Percentiles rank a stretch among this genome's conserved stretches.
Evolutionary conservation across 2,888 invertebrate species (phyloP).

Genomic region (Myopa tessellatipennis): DNA sequence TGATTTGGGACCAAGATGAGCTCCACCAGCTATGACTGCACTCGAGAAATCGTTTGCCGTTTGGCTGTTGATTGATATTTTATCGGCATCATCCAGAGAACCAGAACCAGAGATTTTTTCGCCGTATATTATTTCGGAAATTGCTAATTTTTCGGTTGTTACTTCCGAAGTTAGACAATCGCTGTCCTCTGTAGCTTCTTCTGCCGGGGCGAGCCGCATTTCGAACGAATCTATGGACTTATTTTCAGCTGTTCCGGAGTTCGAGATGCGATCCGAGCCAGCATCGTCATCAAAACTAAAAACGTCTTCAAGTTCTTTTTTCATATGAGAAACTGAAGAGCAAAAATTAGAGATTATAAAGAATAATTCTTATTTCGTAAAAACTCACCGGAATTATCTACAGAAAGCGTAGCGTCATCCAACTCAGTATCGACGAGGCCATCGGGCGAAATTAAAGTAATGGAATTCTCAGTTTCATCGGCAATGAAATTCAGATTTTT

Average conservation of each 20-base stretch:
- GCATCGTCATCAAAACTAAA: slow-evolving; percentile 76
- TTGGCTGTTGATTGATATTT: slow-evolving; percentile 60
- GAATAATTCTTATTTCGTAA: too few relatives aligned
- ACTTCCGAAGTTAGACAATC: slow-evolving; percentile 65
- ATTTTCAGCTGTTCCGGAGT: slow-evolving; percentile 59
- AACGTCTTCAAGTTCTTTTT: slow-evolving; percentile 72
- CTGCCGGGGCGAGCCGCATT: slow-evolving; percentile 69
- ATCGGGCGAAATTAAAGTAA: slow-evolving; percentile 55
- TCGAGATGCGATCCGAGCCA: slow-evolving; percentile 56
- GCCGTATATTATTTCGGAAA: slow-evolving; percentile 69
- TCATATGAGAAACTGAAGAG: slow-evolving; percentile 42
- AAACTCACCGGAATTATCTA: slow-evolving; percentile 50
- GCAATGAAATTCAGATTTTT: slow-evolving; percentile 59
- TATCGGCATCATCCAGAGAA: slow-evolving; percentile 62
- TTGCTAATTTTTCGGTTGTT: slow-evolving; percentile 69
- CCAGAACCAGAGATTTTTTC: slow-evolving; percentile 59
- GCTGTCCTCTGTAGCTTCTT: slow-evolving; percentile 70
- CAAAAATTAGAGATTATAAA: not conserved
- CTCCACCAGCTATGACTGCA: slow-evolving; percentile 42
- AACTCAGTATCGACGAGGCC: slow-evolving; percentile 38
- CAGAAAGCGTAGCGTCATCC: slow-evolving; percentile 54
- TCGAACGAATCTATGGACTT: slow-evolving; percentile 68
- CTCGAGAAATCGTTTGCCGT: slow-evolving; percentile 53
- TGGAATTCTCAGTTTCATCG: slow-evolving; percentile 56
- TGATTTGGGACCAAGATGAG: slow-evolving; percentile 68